phyloP scores from a whole-genome alignment of 2,888 invertebrate genomes.

The Liopterus haemorrhoidalis region DNA sequence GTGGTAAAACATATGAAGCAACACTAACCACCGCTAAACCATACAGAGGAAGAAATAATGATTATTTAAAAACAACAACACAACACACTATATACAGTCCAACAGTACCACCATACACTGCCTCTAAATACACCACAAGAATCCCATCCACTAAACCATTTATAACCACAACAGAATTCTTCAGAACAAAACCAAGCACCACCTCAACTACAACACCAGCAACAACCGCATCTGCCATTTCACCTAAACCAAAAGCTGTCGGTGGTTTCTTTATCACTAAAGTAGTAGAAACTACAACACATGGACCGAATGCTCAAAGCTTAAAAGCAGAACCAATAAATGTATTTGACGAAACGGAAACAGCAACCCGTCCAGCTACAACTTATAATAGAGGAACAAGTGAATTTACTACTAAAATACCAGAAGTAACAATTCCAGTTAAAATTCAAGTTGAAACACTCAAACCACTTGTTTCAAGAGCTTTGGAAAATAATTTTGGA shows the following conservation, averaged over 20 bases:
- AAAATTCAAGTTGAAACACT: too few relatives aligned
- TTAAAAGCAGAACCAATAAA: too few relatives aligned
- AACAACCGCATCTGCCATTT: too few relatives aligned
- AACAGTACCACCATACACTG: slow-evolving; percentile 19
- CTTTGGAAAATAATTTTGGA: too few relatives aligned
- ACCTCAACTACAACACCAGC: background rate
- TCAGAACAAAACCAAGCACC: background rate
- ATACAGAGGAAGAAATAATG: slow-evolving; percentile 9
- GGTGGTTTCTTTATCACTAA: slow-evolving; percentile 17
- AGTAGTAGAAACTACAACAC: slow-evolving; percentile 6
- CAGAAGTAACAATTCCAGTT: too few relatives aligned
- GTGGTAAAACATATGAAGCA: slow-evolving; percentile 10
- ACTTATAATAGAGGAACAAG: too few relatives aligned
- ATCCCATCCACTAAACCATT: slow-evolving; percentile 5
- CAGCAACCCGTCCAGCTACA: too few relatives aligned
- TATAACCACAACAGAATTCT: background rate
- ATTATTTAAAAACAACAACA: slow-evolving; percentile 18
- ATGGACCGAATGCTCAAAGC: background rate
- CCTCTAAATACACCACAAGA: slow-evolving; percentile 13
- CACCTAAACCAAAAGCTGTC: slow-evolving; percentile 8
- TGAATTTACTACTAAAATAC: too few relatives aligned
- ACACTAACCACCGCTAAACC: slow-evolving; percentile 6
- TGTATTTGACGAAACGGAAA: too few relatives aligned
- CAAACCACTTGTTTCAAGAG: too few relatives aligned
- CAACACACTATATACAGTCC: slow-evolving; percentile 21